Conservation (phyloP, 2,888 invertebrate genomes). For the Orthosia incerta region DNA sequence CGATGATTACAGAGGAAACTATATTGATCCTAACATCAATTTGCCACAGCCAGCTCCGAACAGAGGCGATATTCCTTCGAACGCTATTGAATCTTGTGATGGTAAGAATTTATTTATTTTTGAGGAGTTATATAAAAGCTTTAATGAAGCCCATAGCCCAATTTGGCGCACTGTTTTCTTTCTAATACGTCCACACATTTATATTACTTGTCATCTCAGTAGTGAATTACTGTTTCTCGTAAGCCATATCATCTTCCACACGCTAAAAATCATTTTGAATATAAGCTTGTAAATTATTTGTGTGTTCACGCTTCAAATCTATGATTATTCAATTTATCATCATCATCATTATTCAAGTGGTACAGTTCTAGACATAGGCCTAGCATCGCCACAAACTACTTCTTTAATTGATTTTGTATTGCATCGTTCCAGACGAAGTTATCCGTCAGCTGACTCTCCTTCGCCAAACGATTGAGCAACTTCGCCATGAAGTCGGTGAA, state of each 20-base stretch:
- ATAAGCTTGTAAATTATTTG: not conserved
- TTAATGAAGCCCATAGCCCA: not conserved
- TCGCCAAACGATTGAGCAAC: constrained; percentile 84
- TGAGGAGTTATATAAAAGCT: not conserved
- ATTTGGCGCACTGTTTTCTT: not conserved
- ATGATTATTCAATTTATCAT: not conserved
- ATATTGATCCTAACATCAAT: constrained; percentile 76
- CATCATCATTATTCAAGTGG: not conserved
- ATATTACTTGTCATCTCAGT: not conserved
- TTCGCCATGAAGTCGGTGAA: constrained; percentile 93
- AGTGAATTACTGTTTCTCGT: not conserved
- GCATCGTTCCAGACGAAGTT: constrained; percentile 79
- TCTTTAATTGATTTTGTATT: too few species aligned
- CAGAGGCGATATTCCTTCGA: constrained; percentile 86
- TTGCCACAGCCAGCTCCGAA: constrained; percentile 72
- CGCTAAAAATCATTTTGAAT: not conserved
- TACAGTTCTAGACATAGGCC: not conserved
- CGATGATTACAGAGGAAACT: constrained; percentile 84
- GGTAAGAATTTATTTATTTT: constrained; percentile 73
- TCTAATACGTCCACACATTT: not conserved
- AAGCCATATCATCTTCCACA: not conserved
- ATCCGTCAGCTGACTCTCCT: constrained; percentile 83
- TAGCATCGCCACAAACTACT: not conserved
- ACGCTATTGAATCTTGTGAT: constrained; percentile 86
- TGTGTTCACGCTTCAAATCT: not conserved